These are phyloP conservation scores for Pelecanus crispus DNA, from an alignment of 2,113 vertebrate genomes.

Conservation along the genomic window DNA sequence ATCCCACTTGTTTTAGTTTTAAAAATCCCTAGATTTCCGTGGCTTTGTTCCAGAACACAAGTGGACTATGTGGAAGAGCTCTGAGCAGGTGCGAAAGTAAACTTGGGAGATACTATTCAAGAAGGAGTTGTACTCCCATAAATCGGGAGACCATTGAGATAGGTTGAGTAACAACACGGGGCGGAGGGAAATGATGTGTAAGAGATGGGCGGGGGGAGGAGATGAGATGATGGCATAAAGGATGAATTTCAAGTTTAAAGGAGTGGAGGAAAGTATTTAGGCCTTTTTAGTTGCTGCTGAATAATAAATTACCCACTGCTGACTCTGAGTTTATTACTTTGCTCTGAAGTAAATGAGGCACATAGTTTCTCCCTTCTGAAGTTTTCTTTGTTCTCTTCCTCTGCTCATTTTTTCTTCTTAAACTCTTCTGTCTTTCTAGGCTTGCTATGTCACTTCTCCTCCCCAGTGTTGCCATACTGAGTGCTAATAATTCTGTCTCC, in stretches of 20 bases:
- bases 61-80: background rate
- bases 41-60: background rate
- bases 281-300: background rate
- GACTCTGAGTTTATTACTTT: background rate
- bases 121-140: background rate
- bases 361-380: background rate
- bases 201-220: background rate
- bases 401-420: background rate
- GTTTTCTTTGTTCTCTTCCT: background rate
- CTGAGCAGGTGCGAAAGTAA: background rate
- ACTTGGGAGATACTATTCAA: background rate
- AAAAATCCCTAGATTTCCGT: background rate
- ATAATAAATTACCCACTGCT: background rate
- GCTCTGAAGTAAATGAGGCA: background rate
- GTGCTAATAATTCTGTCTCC: background rate
- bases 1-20: background rate
- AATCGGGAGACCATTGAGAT: background rate
- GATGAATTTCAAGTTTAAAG: background rate
- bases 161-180: background rate
- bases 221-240: background rate
- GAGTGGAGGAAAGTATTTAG: background rate
- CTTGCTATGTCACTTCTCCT: background rate
- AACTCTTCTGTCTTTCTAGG: background rate
- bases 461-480: background rate
- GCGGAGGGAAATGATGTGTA: accelerated